Conservation (phyloP, 2,888 invertebrate species). For the Eupithecia tripunctaria region DNA sequence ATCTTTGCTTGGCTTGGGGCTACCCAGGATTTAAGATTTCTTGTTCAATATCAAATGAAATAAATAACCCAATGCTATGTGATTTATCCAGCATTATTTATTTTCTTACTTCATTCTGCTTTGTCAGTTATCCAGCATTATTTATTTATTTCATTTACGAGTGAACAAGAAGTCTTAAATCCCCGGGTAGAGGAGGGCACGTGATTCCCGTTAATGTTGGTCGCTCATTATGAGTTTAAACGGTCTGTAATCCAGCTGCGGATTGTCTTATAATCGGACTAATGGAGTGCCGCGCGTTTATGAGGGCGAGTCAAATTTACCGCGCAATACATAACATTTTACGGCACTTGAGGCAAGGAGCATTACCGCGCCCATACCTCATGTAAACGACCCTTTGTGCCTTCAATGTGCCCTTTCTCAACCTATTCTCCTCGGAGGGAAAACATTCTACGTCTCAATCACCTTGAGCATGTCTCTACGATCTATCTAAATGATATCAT, state of each 20-base stretch:
- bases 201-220: neutral
- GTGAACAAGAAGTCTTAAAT: neutral
- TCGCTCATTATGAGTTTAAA: neutral
- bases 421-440: conserved; percentile 6
- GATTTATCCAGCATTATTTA: no score
- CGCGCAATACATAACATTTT: conserved; percentile 42
- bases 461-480: neutral
- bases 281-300: conserved; percentile 23
- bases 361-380: conserved; percentile 45
- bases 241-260: conserved; percentile 3
- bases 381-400: conserved; percentile 46
- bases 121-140: no score
- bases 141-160: neutral
- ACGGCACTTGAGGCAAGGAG: conserved; percentile 43
- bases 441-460: neutral
- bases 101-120: no score
- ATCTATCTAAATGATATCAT: neutral
- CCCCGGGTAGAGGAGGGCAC: neutral
- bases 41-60: no score
- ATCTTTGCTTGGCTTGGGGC: no score
- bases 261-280: conserved; percentile 19
- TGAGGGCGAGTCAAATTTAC: conserved; percentile 40
- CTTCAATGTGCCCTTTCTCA: conserved; percentile 21
- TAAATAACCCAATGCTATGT: no score
- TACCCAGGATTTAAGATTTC: no score